A percentile compares a stretch with the other conserved stretches of the same genome.
phyloP scores from a whole-genome alignment of 2,797 vertebrate genomes.

The Mastacembelus armatus region DNA sequence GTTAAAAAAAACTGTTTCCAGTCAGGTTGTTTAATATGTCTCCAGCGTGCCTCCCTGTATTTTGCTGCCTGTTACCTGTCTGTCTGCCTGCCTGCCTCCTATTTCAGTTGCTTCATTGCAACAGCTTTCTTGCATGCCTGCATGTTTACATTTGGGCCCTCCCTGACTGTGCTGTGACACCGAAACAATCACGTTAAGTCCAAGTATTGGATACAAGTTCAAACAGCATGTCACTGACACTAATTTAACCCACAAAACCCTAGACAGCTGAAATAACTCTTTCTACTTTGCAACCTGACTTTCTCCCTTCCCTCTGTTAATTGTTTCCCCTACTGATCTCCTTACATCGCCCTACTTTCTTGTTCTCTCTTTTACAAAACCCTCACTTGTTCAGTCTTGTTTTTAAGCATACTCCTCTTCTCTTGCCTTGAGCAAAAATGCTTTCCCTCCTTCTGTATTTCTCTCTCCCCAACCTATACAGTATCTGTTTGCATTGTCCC shows the following conservation, averaged over 20 bases:
- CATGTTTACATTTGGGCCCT: too few relatives aligned
- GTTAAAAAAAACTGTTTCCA: too few relatives aligned
- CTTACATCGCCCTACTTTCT: neutral
- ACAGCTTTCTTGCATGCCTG: too few relatives aligned
- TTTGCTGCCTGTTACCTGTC: too few relatives aligned
- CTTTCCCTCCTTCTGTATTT: slow-evolving; percentile 3
- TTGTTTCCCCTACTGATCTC: neutral
- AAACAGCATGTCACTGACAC: neutral
- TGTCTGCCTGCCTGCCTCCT: too few relatives aligned
- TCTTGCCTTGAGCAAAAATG: neutral
- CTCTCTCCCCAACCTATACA: slow-evolving; percentile 5
- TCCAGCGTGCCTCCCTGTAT: too few relatives aligned
- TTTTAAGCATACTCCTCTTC: neutral
- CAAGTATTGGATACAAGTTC: neutral
- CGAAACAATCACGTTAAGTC: neutral
- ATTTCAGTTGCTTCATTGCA: too few relatives aligned
- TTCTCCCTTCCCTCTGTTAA: neutral
- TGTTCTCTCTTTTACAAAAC: neutral
- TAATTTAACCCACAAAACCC: neutral
- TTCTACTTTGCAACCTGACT: too few relatives aligned
- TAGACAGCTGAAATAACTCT: too few relatives aligned
- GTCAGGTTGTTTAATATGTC: too few relatives aligned
- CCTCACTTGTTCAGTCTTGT: neutral
- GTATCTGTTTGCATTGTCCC: slow-evolving; percentile 28
- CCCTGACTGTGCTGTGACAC: too few relatives aligned